Evolutionary conservation across 2,113 vertebrate species (phyloP).

Genomic region (Tamias sibiricus): DNA sequence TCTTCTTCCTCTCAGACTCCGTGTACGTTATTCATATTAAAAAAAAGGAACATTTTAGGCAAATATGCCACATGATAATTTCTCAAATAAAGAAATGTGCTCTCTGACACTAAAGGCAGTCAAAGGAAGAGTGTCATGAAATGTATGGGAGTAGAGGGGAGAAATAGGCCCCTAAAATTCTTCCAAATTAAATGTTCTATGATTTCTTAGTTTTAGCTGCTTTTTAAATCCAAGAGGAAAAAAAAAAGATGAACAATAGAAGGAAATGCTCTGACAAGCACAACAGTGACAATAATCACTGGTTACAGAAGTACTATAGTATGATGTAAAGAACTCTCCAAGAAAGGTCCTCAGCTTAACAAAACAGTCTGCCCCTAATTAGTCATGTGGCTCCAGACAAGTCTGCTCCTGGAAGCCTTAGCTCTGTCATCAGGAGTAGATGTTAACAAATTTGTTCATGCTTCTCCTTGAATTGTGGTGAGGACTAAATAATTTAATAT

Average conservation of each 20-base stretch:
- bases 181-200: not conserved
- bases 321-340: not conserved
- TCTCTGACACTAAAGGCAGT: not conserved
- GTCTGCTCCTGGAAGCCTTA: not conserved
- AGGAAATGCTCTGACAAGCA: not conserved
- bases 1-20: not conserved
- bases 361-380: not conserved
- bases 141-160: too few species aligned
- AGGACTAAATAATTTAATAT: not conserved
- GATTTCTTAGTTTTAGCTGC: not conserved
- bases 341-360: not conserved
- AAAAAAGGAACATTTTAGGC: not conserved
- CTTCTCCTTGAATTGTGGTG: not conserved
- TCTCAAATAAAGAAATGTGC: not conserved
- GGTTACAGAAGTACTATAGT: not conserved
- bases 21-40: not conserved
- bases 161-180: not conserved
- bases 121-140: not conserved
- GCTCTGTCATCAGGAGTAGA: not conserved
- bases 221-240: not conserved
- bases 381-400: not conserved
- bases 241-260: not conserved
- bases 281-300: not conserved
- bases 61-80: not conserved
- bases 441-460: not conserved